Evolutionary conservation across 2,113 vertebrate genomes (phyloP).

Genomic region (Xenotilapia longispinis): DNA sequence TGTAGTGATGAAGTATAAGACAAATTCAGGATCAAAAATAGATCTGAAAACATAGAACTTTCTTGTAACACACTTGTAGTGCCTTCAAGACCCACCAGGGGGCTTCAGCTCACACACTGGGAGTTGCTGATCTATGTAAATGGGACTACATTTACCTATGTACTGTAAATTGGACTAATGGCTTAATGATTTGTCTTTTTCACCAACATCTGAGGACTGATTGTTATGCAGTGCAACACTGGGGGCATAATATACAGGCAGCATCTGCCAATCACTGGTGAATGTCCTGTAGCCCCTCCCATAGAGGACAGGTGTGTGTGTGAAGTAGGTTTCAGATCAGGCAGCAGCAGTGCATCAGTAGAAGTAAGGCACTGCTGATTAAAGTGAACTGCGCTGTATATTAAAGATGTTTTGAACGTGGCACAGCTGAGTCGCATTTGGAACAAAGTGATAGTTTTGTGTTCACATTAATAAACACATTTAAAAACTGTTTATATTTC

Average conservation of each 20-base stretch:
- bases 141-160: background rate
- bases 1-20: background rate
- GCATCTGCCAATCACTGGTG: background rate
- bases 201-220: background rate
- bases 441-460: background rate
- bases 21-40: background rate
- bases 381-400: background rate
- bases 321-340: background rate
- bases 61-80: background rate
- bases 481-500: background rate
- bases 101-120: background rate
- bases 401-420: background rate
- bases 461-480: background rate
- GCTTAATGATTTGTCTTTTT: background rate
- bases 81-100: background rate
- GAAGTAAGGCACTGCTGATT: background rate
- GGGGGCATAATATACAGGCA: background rate
- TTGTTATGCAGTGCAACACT: background rate
- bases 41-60: background rate
- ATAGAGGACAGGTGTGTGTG: fast-evolving
- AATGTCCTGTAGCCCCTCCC: background rate
- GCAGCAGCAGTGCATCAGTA: background rate
- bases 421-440: background rate
- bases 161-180: background rate
- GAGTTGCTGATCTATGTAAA: background rate